These are phyloP conservation scores for Drosophila funebris DNA, from an alignment of 1,140 invertebrate genomes.

Conservation along the genomic window DNA sequence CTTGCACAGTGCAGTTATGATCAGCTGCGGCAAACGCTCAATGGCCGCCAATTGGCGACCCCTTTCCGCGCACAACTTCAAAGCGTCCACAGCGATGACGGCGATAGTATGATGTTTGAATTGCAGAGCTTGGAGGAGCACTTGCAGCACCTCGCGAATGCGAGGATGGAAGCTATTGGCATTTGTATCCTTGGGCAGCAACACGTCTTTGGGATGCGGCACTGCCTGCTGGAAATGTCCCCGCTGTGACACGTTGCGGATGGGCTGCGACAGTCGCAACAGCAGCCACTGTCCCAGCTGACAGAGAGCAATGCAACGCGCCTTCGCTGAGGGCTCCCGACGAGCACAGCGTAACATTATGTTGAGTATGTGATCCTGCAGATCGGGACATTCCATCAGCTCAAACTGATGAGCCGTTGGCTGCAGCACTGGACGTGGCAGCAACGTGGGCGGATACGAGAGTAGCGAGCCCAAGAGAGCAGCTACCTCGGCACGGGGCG, in stretches of 20 bases:
- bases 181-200: conserved; percentile 51
- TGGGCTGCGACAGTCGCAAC: conserved; percentile 88
- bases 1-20: conserved; percentile 77
- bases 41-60: conserved; percentile 73
- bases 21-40: conserved; percentile 77
- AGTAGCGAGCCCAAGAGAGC: conserved; percentile 94
- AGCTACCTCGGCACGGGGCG: conserved; percentile 95
- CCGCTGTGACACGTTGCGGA: background rate
- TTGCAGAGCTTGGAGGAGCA: conserved; percentile 94
- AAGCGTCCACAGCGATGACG: conserved; percentile 76
- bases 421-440: conserved; percentile 92
- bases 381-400: conserved; percentile 82
- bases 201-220: conserved; percentile 69
- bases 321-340: conserved; percentile 93
- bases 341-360: conserved; percentile 94
- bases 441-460: conserved; percentile 90
- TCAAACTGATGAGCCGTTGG: conserved; percentile 88
- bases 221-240: conserved; percentile 69
- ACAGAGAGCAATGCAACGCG: conserved; percentile 94
- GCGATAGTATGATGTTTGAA: conserved; percentile 83
- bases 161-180: conserved; percentile 86
- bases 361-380: conserved; percentile 94
- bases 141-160: conserved; percentile 92
- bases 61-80: conserved; percentile 77
- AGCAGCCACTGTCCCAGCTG: conserved; percentile 94